Evolutionary conservation across 64 coral and sea anemone species (phyloP).

Genomic region (Montipora efflorescens): DNA sequence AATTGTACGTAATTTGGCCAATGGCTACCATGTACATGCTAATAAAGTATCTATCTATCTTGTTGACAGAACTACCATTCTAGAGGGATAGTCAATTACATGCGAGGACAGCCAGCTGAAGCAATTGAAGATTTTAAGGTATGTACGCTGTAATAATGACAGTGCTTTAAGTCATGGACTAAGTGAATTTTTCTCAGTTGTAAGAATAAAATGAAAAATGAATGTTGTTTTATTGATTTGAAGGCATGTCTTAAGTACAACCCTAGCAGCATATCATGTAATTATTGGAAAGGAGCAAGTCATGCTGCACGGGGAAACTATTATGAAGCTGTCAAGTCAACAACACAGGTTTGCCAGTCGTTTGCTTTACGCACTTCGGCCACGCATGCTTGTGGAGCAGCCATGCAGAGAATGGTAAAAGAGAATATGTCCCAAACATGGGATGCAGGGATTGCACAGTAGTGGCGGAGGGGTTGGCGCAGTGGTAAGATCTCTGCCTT

Average conservation of each 20-base stretch:
- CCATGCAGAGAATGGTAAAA: too few relatives aligned
- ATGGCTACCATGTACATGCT: too few relatives aligned
- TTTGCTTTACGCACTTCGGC: too few relatives aligned
- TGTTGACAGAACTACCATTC: constrained; percentile 76
- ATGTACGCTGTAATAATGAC: not conserved
- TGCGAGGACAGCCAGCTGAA: constrained; percentile 69
- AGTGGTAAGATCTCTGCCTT: too few relatives aligned
- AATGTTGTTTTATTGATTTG: not conserved
- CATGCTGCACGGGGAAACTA: constrained; percentile 83
- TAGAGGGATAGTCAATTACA: constrained; percentile 82
- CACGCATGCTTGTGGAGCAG: not conserved
- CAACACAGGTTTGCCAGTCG: constrained; percentile 64
- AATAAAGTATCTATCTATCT: too few relatives aligned
- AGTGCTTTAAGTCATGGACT: not conserved
- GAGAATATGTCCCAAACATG: too few relatives aligned
- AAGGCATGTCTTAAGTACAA: constrained; percentile 83
- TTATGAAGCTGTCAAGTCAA: constrained; percentile 87
- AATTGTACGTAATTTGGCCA: too few relatives aligned
- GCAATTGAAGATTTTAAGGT: constrained; percentile 90
- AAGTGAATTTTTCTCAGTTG: too few relatives aligned
- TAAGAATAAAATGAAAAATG: too few relatives aligned
- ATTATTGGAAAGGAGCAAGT: constrained; percentile 88
- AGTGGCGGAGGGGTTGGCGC: too few relatives aligned
- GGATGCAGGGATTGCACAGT: too few relatives aligned
- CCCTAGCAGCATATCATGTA: constrained; percentile 77